Conservation (phyloP, 2,797 vertebrate species). For the Periparus ater region DNA sequence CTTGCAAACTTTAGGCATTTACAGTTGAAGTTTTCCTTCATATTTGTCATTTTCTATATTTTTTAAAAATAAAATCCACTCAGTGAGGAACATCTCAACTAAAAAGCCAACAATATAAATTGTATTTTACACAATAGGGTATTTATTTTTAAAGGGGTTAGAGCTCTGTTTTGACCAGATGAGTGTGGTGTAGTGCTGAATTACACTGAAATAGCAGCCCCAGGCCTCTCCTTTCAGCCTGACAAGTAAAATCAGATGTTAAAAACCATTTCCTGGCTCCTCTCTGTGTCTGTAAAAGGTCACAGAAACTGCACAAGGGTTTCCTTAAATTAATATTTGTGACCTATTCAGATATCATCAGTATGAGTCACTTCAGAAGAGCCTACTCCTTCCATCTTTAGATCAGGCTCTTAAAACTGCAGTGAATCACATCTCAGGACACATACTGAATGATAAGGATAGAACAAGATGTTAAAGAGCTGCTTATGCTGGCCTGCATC, state of each 20-base stretch:
- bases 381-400: background rate
- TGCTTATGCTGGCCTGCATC: no score
- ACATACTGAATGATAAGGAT: background rate
- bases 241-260: background rate
- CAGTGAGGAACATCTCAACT: background rate
- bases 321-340: background rate
- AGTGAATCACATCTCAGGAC: background rate
- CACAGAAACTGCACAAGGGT: background rate
- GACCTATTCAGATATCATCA: background rate
- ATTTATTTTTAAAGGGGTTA: background rate
- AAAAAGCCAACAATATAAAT: background rate
- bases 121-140: background rate
- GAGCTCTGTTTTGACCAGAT: background rate
- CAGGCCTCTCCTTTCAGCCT: background rate
- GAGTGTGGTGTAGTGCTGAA: background rate
- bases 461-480: background rate
- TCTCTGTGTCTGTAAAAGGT: background rate
- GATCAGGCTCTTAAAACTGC: background rate
- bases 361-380: background rate
- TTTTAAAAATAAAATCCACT: background rate
- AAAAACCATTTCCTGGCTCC: fast-evolving
- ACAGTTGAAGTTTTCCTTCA: background rate
- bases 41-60: background rate
- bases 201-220: background rate
- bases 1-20: background rate